phyloP scores from a whole-genome alignment of 2,888 invertebrate genomes.

The Caradrina clavipalpis region DNA sequence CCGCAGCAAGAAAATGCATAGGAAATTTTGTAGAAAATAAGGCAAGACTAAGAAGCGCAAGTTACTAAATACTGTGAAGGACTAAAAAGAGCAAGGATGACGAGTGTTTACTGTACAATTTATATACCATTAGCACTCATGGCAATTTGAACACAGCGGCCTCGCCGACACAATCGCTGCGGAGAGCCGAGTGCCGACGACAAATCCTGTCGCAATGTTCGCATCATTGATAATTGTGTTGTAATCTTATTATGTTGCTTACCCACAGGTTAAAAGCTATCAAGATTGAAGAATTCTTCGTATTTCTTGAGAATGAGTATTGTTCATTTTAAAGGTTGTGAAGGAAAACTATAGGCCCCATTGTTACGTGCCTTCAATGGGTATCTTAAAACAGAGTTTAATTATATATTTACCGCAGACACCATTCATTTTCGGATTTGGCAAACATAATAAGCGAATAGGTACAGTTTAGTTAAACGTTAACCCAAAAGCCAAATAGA shows the following conservation, averaged over 20 bases:
- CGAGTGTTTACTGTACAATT: slow-evolving; percentile 34
- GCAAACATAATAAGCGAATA: slow-evolving; percentile 10
- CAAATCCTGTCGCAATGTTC: slow-evolving; percentile 74
- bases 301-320: slow-evolving; percentile 74
- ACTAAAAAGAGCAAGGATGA: slow-evolving; percentile 12
- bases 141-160: slow-evolving; percentile 44
- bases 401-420: slow-evolving; percentile 23
- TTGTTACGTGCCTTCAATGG: slow-evolving; percentile 63
- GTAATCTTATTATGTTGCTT: slow-evolving; percentile 85
- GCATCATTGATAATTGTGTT: slow-evolving; percentile 85
- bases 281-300: slow-evolving; percentile 76
- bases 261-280: slow-evolving; percentile 80
- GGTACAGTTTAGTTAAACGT: neutral
- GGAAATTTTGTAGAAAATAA: slow-evolving; percentile 33
- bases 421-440: slow-evolving; percentile 32
- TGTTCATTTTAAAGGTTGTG: slow-evolving; percentile 74
- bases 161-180: slow-evolving; percentile 63
- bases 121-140: slow-evolving; percentile 44
- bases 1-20: slow-evolving; percentile 35
- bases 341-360: slow-evolving; percentile 62
- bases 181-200: slow-evolving; percentile 56
- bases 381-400: slow-evolving; percentile 42
- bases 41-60: neutral
- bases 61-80: slow-evolving; percentile 11
- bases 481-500: neutral